These are phyloP conservation scores for Elmis aenea DNA, from an alignment of 2,888 invertebrate genomes.

Conservation along the genomic window DNA sequence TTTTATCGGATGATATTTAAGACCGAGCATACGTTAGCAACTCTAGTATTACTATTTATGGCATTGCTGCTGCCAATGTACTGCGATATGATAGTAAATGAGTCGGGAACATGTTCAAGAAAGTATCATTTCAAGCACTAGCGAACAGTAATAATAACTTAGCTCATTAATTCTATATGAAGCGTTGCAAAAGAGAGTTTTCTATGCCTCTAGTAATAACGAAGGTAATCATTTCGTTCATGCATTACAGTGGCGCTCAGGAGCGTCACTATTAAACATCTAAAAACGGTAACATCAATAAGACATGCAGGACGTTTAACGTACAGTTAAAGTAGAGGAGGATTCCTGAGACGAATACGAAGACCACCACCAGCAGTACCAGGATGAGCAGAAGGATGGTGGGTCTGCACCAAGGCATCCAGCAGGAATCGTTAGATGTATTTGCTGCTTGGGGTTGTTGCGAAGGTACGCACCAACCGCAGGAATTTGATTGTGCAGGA, in stretches of 20 bases:
- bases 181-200: too few relatives aligned
- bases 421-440: constrained; percentile 33
- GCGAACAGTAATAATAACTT: constrained; percentile 26
- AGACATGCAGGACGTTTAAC: too few relatives aligned
- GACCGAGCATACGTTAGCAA: too few relatives aligned
- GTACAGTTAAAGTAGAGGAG: constrained; percentile 59
- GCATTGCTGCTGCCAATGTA: too few relatives aligned
- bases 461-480: constrained; percentile 35
- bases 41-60: too few relatives aligned
- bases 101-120: constrained; percentile 18
- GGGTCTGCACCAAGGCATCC: constrained; percentile 53
- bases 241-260: too few relatives aligned
- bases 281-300: too few relatives aligned
- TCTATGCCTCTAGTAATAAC: too few relatives aligned
- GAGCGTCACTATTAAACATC: too few relatives aligned
- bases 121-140: constrained; percentile 16
- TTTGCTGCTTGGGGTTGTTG: constrained; percentile 23
- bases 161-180: constrained; percentile 25
- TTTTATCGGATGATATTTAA: too few relatives aligned
- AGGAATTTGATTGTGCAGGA: constrained; percentile 23
- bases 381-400: constrained; percentile 54
- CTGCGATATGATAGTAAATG: too few relatives aligned
- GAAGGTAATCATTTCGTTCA: too few relatives aligned
- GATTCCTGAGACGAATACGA: constrained; percentile 55
- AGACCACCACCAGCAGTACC: constrained; percentile 53